phyloP scores from a whole-genome alignment of 2,888 invertebrate species.

The Andrena minutula region DNA sequence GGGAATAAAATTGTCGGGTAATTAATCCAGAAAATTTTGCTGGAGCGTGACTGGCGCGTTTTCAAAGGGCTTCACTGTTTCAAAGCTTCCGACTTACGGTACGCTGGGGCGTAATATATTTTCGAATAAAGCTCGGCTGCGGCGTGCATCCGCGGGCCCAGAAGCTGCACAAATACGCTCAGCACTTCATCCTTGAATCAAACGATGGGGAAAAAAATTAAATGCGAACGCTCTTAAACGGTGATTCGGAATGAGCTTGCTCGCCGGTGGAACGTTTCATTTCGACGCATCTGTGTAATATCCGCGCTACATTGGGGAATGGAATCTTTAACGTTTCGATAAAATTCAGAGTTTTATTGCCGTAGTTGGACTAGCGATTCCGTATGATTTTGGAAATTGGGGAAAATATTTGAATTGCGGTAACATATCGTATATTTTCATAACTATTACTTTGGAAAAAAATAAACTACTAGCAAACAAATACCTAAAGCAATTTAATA shows the following conservation, averaged over 20 bases:
- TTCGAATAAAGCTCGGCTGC: constrained; percentile 32
- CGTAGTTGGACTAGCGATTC: not conserved
- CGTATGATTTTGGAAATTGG: no score
- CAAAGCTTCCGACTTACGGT: constrained; percentile 62
- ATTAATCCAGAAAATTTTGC: constrained; percentile 48
- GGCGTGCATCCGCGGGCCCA: constrained; percentile 9
- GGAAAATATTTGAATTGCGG: no score
- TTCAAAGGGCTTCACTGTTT: constrained; percentile 59
- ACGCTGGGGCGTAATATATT: constrained; percentile 56
- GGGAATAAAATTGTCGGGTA: constrained; percentile 26
- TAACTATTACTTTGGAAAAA: no score
- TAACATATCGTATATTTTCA: no score
- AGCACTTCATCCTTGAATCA: constrained; percentile 29
- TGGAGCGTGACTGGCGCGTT: constrained; percentile 46
- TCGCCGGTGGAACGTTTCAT: not conserved
- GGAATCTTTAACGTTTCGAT: not conserved
- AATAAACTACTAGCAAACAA: no score
- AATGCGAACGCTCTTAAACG: constrained; percentile 35
- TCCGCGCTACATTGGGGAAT: not conserved
- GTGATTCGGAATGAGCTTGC: not conserved
- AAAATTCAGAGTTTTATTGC: not conserved
- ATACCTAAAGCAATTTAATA: no score
- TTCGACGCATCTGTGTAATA: not conserved
- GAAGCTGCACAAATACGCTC: constrained; percentile 37
- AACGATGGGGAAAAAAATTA: constrained; percentile 40